These are phyloP conservation scores for Homarus americanus DNA, from an alignment of 1,140 invertebrate genomes.

Conservation along the genomic window DNA sequence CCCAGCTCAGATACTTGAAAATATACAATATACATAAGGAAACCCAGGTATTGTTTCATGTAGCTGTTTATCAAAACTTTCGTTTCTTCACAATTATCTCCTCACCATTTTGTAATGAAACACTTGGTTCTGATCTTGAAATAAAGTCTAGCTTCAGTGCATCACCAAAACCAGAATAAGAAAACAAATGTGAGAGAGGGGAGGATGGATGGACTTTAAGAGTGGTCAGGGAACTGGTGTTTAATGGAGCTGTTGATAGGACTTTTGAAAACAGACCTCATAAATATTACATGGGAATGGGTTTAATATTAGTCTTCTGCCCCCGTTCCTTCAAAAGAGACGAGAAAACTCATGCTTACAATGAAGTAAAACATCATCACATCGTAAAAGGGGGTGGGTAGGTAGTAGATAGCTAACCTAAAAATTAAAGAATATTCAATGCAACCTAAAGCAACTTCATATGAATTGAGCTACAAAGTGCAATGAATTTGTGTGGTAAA, in stretches of 20 bases:
- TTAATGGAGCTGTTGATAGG: no score
- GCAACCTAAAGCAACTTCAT: slow-evolving; percentile 60
- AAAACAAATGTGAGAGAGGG: no score
- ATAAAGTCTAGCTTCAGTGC: no score
- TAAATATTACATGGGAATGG: background rate
- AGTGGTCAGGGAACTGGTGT: no score
- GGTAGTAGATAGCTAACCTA: slow-evolving; percentile 34
- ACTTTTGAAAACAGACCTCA: slow-evolving; percentile 34
- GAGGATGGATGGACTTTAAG: no score
- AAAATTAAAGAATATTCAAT: slow-evolving; percentile 52
- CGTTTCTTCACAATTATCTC: background rate
- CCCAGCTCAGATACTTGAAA: background rate
- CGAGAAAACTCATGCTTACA: slow-evolving; percentile 22
- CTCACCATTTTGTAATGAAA: background rate
- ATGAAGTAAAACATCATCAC: slow-evolving; percentile 35
- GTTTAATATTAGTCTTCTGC: slow-evolving; percentile 13
- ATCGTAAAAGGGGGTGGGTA: slow-evolving; percentile 11
- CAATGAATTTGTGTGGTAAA: slow-evolving; percentile 58
- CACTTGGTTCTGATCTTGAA: no score
- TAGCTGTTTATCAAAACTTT: background rate
- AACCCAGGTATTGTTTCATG: background rate
- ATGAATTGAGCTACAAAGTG: slow-evolving; percentile 70
- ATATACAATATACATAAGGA: background rate
- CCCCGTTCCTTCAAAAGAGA: slow-evolving; percentile 34
- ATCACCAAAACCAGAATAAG: no score